A percentile compares a stretch with the other conserved stretches of the same genome.
Conservation (phyloP, 2,113 vertebrate species). For the Neotoma lepida region DNA sequence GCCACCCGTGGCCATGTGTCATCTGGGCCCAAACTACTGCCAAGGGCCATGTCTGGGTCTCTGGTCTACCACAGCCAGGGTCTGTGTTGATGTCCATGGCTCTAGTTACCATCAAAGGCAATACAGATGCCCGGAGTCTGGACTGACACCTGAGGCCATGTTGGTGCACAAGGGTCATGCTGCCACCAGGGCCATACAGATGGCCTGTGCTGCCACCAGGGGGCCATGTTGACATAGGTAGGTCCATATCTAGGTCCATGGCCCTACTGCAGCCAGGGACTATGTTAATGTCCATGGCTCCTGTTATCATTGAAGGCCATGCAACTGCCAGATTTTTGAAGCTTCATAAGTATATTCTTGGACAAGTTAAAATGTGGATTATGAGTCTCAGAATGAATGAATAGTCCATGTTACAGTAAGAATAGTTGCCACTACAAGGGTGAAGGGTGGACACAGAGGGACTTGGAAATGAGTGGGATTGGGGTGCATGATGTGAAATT, state of each 20-base stretch:
- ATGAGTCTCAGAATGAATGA: not conserved
- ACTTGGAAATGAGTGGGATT: not conserved
- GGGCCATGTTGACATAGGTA: not conserved
- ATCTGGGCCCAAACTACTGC: no score
- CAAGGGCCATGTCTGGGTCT: no score
- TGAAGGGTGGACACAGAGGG: not conserved
- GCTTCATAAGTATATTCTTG: conserved; percentile 16
- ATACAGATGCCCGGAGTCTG: not conserved
- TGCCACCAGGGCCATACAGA: not conserved
- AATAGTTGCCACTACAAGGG: not conserved
- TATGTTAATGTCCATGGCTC: not conserved
- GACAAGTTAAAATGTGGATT: conserved; percentile 38
- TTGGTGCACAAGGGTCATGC: not conserved
- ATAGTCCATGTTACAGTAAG: not conserved
- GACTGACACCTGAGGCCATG: not conserved
- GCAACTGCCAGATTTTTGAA: not conserved
- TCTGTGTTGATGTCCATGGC: not conserved
- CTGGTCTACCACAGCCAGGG: no score
- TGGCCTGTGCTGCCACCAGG: not conserved
- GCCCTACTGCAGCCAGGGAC: not conserved
- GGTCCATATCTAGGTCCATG: not conserved
- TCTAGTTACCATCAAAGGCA: not conserved
- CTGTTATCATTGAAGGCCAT: no score
- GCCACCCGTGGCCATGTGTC: no score
- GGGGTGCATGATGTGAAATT: not conserved